These are phyloP conservation scores for Steatocranus sp. DNA, from an alignment of 2,797 vertebrate genomes.

Conservation along the genomic window DNA sequence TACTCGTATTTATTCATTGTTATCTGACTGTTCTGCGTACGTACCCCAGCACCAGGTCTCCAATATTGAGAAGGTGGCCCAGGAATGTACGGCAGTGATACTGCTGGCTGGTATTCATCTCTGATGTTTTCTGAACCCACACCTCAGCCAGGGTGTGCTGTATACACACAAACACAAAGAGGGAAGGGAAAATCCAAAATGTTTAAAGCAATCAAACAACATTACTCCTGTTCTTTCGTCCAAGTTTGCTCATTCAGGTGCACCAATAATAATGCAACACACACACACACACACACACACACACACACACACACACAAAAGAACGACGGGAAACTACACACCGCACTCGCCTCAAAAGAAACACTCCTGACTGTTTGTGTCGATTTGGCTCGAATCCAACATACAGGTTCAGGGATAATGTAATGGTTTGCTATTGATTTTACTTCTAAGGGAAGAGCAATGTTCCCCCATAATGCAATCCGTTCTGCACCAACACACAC, in stretches of 20 bases:
- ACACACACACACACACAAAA: not conserved
- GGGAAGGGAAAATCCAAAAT: not conserved
- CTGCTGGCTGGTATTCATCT: conserved; percentile 89
- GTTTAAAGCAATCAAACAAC: not conserved
- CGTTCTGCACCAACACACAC: conserved; percentile 19
- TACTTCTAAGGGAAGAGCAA: conserved; percentile 33
- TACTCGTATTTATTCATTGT: not conserved
- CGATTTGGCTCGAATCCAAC: conserved; percentile 9
- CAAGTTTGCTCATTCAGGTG: not conserved
- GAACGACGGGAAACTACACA: not conserved
- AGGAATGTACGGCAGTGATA: conserved; percentile 94
- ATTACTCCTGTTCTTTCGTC: not conserved
- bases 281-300: not conserved
- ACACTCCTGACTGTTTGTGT: not conserved
- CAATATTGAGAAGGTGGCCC: conserved; percentile 95
- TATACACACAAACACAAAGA: conserved; percentile 2
- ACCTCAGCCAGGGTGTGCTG: conserved; percentile 92
- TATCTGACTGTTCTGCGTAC: not conserved
- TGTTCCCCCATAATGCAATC: conserved; percentile 40
- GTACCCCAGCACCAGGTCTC: conserved; percentile 86
- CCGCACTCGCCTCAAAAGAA: not conserved
- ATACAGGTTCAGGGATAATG: conserved; percentile 33
- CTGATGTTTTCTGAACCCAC: conserved; percentile 96
- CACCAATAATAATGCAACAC: conserved; percentile 10
- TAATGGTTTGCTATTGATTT: conserved; percentile 58